Percentiles rank a stretch among this genome's conserved stretches.
phyloP scores from a whole-genome alignment of 2,888 invertebrate species.

The Helicoverpa assulta region DNA sequence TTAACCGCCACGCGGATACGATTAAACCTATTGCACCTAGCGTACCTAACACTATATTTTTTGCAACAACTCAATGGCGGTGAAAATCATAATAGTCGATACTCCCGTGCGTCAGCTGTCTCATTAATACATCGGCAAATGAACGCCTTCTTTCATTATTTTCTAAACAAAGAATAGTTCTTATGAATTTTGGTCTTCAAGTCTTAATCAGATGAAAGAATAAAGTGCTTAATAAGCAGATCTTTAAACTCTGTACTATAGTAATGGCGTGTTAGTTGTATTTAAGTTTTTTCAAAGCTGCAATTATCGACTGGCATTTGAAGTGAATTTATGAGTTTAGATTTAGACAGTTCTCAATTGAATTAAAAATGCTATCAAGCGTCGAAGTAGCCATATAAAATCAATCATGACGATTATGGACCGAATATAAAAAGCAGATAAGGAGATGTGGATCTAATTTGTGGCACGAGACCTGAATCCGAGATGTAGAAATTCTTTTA shows the following conservation, averaged over 20 bases:
- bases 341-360: neutral
- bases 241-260: neutral
- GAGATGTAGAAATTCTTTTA: conserved; percentile 37
- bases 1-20: conserved; percentile 53
- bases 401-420: conserved; percentile 40
- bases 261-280: neutral
- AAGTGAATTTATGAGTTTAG: neutral
- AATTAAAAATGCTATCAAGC: conserved; percentile 22
- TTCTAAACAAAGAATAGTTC: conserved; percentile 40
- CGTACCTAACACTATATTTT: conserved; percentile 35
- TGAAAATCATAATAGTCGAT: conserved; percentile 32
- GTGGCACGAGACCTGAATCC: conserved; percentile 21
- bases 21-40: conserved; percentile 34
- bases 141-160: conserved; percentile 12
- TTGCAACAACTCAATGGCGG: conserved; percentile 40
- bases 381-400: conserved; percentile 36
- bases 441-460: conserved; percentile 34
- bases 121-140: conserved; percentile 32
- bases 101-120: conserved; percentile 46
- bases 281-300: neutral
- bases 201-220: neutral
- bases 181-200: neutral
- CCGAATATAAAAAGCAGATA: conserved; percentile 34
- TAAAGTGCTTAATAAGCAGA: neutral
- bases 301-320: conserved; percentile 6